phyloP scores from a whole-genome alignment of 92 coral and sea anemone species.

The Phymanthus crucifer region DNA sequence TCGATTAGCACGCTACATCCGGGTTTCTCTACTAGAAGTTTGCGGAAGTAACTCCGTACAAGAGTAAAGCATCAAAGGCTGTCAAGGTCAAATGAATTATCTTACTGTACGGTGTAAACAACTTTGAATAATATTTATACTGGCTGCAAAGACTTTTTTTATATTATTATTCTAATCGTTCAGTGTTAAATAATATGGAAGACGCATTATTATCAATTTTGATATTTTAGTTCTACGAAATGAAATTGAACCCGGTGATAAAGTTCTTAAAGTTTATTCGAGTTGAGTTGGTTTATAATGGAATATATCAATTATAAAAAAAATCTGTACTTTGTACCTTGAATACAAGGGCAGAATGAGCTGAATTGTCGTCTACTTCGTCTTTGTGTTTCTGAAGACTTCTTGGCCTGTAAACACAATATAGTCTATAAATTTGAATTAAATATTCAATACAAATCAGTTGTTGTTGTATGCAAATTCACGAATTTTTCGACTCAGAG shows the following conservation, averaged over 20 bases:
- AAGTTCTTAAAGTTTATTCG: not conserved
- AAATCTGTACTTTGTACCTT: slow-evolving; percentile 37
- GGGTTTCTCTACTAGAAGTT: not conserved
- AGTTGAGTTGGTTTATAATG: not conserved
- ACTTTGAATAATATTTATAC: not conserved
- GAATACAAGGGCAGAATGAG: slow-evolving; percentile 46
- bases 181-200: not conserved
- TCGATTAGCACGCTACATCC: slow-evolving; percentile 8
- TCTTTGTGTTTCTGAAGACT: slow-evolving; percentile 14
- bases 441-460: not conserved
- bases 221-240: not conserved
- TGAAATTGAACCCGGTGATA: not conserved
- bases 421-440: not conserved
- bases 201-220: not conserved
- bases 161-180: not conserved
- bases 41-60: slow-evolving; percentile 16
- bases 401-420: slow-evolving; percentile 12
- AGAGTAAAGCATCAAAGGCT: not conserved
- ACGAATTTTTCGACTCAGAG: not conserved
- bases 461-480: slow-evolving; percentile 28
- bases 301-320: not conserved
- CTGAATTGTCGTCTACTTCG: slow-evolving; percentile 61
- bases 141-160: not conserved
- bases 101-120: not conserved
- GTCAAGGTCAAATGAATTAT: slow-evolving; percentile 1